Evolutionary conservation across 1,140 invertebrate species (phyloP), one percentile per base, ranked within the genome.

Genomic region (Tetragonula clypearis): DNA sequence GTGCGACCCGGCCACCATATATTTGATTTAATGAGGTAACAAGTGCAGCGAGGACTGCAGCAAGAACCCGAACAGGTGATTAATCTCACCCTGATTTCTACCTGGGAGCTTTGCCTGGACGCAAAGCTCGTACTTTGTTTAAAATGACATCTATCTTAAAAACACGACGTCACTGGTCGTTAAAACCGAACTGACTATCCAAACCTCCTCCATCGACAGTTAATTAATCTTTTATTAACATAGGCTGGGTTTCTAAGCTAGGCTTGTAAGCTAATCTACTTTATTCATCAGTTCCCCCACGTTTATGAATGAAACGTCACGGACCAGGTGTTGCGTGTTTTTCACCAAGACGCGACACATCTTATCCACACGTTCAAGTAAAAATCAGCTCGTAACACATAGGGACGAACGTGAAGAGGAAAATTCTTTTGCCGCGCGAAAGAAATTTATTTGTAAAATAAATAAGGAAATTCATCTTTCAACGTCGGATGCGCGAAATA

Each of bases 11-110:
- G 35, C 60, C 41, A 71, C 68, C 75, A 79, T 84, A 84, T 84
- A 79, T 84, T 84, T 79, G 82, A 84, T 79, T 84, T 79, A 79
- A 84, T 65, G 82, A 72, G 76, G 82, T 79, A 79, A 73, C 82
- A 79, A 84, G 68, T 84, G 76, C 68, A 79, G 19, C 76, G 56
- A 60, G 75, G 72, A 15, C 58, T 79, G 30, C 79, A 71, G 73
- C 82, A 79, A 62, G 76, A 60, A 55, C 30, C 76, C 68, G 68
- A 79, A 84, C 56, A 23, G 75, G 76, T 72, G 76, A 84, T 84
- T 79, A 84, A 84, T 84, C 82, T 72, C 17, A 62, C 3, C 82
- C 41, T 72, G 66, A 84, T 84, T 84, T 79, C 76, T 79, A 79
- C 82, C 76, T 72, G 76, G 15, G 76, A 15, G 75, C 41, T 56